phyloP scores from a whole-genome alignment of 2,888 invertebrate genomes.

The Limenitis camilla region DNA sequence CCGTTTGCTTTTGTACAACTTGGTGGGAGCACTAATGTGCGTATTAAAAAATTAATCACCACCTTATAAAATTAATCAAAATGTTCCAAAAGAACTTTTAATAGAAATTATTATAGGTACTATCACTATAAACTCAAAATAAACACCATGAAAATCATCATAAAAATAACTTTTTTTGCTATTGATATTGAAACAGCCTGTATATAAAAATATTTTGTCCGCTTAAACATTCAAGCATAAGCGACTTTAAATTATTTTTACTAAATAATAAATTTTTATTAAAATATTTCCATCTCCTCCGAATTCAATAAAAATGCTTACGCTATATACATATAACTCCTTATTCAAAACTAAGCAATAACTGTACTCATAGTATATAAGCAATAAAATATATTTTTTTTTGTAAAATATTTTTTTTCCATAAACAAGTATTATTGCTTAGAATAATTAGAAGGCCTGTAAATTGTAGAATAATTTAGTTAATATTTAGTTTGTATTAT shows the following conservation, averaged over 20 bases:
- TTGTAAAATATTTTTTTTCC: constrained; percentile 7
- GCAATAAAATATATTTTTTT: constrained; percentile 34
- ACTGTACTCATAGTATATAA: constrained; percentile 43
- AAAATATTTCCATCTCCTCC: constrained; percentile 20
- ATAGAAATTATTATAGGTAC: too few relatives aligned
- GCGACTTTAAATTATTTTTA: not conserved
- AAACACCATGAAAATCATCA: too few relatives aligned
- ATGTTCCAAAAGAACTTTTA: too few relatives aligned
- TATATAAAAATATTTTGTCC: too few relatives aligned
- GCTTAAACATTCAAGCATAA: too few relatives aligned
- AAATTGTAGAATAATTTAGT: constrained; percentile 54
- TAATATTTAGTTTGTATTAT: constrained; percentile 35
- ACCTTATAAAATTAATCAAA: too few relatives aligned
- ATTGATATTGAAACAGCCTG: too few relatives aligned
- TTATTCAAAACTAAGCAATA: constrained; percentile 56
- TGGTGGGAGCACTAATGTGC: too few relatives aligned
- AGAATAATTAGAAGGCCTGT: constrained; percentile 47
- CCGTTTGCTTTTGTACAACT: too few relatives aligned
- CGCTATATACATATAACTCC: constrained; percentile 30
- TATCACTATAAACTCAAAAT: too few relatives aligned
- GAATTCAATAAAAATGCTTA: constrained; percentile 21
- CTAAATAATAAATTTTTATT: not conserved
- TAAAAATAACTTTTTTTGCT: too few relatives aligned
- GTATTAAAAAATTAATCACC: too few relatives aligned
- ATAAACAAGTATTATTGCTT: constrained; percentile 12